Evolutionary conservation across 2,113 vertebrate genomes (phyloP), one percentile per base, ranked within the genome.

Genomic region (Marmota flaviventris): DNA sequence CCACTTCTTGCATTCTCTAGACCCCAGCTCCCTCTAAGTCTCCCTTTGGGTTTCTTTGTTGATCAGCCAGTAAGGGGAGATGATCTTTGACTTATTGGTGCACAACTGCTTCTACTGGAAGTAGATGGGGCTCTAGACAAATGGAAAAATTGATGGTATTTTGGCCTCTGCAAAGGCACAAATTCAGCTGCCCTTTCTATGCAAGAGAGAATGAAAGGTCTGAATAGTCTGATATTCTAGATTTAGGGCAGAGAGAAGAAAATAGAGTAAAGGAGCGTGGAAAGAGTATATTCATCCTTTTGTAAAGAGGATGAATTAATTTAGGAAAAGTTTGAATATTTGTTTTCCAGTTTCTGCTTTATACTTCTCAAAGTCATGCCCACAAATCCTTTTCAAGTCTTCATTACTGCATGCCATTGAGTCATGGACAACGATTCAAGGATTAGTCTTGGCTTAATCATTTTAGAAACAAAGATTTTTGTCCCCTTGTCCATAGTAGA

Each of bases 331-430:
- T 56, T 45, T 53, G n/a, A 92, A 69, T 39, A 32, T 37, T 91
- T 93, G 32, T 73, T 86, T 78, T 51, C 87, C 53, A 11, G 45
- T 16, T 88, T 94, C 56, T 96, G 63, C 25, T 88, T 87, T 58
- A 76, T 56, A 37, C 2, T 77, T 87, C 75, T 77, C 24, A 85
- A 96, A 91, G 37, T 51, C 45, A 77, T 32, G 27, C 82, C 72
- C n/a, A 69, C 25, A 27, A 9, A 34, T 82, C 39, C 13, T 87
- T 83, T n/a, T 73, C 29, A 90, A 73, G 42, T 45, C 29, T 70
- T 81, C 85, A 67, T 67, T 9, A 69, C 67, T 67, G 8, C 18
- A 72, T 17, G 37, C 11, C 32, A 17, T 5, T 63, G 51, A 92
- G n/a, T 90, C 56, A 84, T 8, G 51, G 29, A 6, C 67, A 78